phyloP scores from a whole-genome alignment of 2,797 vertebrate species.

The Meriones psammophilus region DNA sequence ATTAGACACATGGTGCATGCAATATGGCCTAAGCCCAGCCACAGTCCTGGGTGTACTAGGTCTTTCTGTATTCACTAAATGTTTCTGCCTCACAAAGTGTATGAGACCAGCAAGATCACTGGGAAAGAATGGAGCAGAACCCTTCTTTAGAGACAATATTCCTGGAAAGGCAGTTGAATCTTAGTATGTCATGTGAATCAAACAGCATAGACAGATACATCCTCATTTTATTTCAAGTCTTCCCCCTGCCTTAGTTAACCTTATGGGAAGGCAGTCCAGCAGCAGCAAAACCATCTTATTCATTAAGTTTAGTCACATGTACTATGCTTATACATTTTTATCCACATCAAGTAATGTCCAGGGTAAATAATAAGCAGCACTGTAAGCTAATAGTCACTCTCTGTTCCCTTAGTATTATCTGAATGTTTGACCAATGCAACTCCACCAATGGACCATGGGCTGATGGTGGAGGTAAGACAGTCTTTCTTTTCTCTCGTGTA shows the following conservation, averaged over 20 bases:
- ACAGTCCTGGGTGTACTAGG: background rate
- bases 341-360: no score
- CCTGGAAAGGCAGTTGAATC: background rate
- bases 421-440: accelerated
- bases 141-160: background rate
- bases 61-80: background rate
- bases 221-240: background rate
- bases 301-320: background rate
- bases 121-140: background rate
- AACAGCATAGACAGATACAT: background rate
- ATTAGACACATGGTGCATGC: background rate
- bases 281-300: background rate
- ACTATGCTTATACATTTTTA: background rate
- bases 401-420: background rate
- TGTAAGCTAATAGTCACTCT: background rate
- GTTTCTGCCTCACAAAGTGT: background rate
- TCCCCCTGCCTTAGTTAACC: background rate
- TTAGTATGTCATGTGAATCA: background rate
- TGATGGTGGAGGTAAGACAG: background rate
- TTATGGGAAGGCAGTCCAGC: background rate
- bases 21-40: background rate
- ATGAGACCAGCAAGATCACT: background rate
- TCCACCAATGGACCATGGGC: accelerated
- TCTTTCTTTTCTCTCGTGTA: background rate
- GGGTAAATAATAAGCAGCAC: background rate